These are phyloP conservation scores for Rhizomys pruinosus DNA, from an alignment of 2,113 vertebrate genomes.

Conservation along the genomic window DNA sequence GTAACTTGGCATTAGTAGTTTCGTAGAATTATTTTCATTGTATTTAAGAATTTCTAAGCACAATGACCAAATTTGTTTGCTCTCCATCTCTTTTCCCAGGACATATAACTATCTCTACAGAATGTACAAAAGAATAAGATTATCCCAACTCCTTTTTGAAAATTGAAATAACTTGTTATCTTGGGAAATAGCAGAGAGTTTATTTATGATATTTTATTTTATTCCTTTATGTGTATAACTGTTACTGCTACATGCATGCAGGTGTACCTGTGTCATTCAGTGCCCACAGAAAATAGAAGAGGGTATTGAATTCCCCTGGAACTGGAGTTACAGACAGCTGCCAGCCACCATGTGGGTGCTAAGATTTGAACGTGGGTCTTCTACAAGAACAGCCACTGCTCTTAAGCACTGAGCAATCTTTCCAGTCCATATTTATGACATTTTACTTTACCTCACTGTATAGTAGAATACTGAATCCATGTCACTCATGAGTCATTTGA, in stretches of 20 bases:
- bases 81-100: neutral
- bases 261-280: no score
- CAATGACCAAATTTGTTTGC: constrained; percentile 19
- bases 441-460: neutral
- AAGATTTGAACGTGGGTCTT: no score
- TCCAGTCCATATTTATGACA: constrained; percentile 33
- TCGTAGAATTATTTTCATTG: neutral
- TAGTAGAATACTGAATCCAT: neutral
- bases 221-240: no score
- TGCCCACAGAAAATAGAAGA: no score
- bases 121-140: neutral
- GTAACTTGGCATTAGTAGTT: neutral
- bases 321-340: no score
- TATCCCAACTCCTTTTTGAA: neutral
- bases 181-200: neutral
- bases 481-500: constrained; percentile 16
- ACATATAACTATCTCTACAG: neutral
- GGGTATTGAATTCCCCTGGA: no score
- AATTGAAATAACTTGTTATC: neutral
- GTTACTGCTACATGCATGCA: no score
- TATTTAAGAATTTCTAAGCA: neutral
- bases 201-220: constrained; percentile 19
- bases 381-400: no score
- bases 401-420: no score
- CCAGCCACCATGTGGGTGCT: no score